Evolutionary conservation across 2,113 vertebrate species (phyloP).

Genomic region (Trichechus manatus): DNA sequence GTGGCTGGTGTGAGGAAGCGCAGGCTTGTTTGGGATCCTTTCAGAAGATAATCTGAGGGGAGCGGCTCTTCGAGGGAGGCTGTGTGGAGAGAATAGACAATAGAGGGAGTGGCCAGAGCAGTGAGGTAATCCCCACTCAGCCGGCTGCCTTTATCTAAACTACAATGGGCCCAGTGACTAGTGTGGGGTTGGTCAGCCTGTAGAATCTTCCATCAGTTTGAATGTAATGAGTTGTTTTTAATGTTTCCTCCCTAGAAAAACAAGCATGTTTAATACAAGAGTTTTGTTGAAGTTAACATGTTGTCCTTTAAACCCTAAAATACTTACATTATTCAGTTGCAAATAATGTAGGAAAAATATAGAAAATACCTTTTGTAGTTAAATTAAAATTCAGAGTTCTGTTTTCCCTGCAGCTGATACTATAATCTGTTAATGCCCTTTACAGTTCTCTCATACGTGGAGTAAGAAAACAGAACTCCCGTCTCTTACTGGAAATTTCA

Average conservation of each 20-base stretch:
- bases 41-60: not conserved
- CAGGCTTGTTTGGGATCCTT: not conserved
- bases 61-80: not conserved
- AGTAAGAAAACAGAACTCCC: not conserved
- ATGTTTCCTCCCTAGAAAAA: conserved; percentile 45
- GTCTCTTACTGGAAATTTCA: not conserved
- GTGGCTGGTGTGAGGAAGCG: not conserved
- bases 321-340: not conserved
- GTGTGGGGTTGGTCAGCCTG: not conserved
- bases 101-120: conserved; percentile 12
- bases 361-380: not conserved
- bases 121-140: conserved; percentile 48
- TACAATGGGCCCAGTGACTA: not conserved
- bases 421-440: not conserved
- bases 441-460: not conserved
- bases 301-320: not conserved
- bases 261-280: not conserved
- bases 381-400: conserved; percentile 38
- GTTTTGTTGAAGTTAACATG: conserved; percentile 40
- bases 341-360: not conserved
- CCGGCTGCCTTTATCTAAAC: not conserved
- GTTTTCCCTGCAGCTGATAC: conserved; percentile 51
- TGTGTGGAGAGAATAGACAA: not conserved
- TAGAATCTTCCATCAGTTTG: not conserved
- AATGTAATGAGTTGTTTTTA: conserved; percentile 42